phyloP scores from a whole-genome alignment of 2,113 vertebrate genomes.

The Archilochus colubris region DNA sequence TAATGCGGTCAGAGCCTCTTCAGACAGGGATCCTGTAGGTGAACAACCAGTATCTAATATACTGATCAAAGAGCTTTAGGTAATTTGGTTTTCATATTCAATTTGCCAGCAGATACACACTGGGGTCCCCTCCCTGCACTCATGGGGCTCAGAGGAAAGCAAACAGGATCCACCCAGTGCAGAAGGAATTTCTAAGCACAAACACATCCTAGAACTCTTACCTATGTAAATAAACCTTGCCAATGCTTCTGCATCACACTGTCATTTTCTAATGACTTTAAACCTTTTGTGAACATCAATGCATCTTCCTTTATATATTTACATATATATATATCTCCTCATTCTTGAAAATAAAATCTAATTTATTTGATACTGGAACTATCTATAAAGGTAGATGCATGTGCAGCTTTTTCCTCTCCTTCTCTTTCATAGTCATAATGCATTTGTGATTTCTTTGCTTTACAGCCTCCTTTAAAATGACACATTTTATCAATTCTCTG shows the following conservation, averaged over 20 bases:
- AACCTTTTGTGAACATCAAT: slow-evolving; percentile 4
- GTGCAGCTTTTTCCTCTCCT: not conserved
- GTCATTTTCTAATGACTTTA: slow-evolving; percentile 8
- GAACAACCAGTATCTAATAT: not conserved
- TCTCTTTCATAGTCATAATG: slow-evolving; percentile 58
- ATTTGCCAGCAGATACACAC: not conserved
- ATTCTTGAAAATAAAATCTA: slow-evolving; percentile 44
- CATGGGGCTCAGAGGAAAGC: not conserved
- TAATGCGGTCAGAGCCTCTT: not conserved
- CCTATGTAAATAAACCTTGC: not conserved
- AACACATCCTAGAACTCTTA: not conserved
- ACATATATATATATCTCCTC: not conserved
- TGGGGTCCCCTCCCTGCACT: not conserved
- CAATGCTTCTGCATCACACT: not conserved
- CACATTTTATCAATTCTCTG: slow-evolving; percentile 76
- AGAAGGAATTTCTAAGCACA: not conserved
- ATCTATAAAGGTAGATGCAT: not conserved
- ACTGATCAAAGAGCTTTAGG: not conserved
- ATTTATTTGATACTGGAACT: slow-evolving; percentile 57
- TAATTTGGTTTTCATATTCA: slow-evolving; percentile 12
- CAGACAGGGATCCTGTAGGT: not conserved
- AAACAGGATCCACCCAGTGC: accelerated
- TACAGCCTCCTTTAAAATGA: slow-evolving; percentile 73
- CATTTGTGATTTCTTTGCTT: slow-evolving; percentile 73
- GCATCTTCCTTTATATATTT: slow-evolving; percentile 12